Evolutionary conservation across 2,113 vertebrate species (phyloP), one percentile per base, ranked within the genome.

Genomic region (Zingel zingel): DNA sequence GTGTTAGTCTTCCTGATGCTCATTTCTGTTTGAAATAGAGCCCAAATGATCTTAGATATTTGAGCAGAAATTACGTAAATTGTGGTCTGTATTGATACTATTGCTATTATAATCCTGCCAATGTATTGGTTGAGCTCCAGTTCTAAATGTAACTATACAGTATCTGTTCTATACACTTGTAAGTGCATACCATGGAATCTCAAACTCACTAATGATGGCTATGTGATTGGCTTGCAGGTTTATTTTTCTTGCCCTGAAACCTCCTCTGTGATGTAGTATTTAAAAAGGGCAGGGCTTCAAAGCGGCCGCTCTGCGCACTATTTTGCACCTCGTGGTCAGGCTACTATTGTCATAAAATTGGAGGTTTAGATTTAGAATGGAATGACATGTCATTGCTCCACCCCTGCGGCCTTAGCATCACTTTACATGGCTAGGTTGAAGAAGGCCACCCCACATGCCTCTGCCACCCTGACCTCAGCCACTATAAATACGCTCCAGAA

Each of bases 341-440:
- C 77, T 54, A 19, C 82, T 86, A 79, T 90, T 91, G 79, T 92
- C 74, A 71, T 87, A 75, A 89, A 89, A 58, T 77, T 50, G 51
- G 57, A 77, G 58, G 66, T 85, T 91, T 88, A 45, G 74, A 89
- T 89, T 89, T 90, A 89, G 82, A 91, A 85, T 57, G 78, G 85
- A 82, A 92, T 69, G 87, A 84, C 9, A n/a, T 27, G 23, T 33
- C 58, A 23, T 68, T 11, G 74, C 91, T 83, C 90, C 83, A 30
- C 85, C 85, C 83, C 86, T 67, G 64, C 25, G 2, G 71, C 62
- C 71, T 0, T 27, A 15, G 83, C 86, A 87, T 89, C 86, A 48
- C 91, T 93, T 91, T 91, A 91, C 91, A 92, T 93, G 89, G 89
- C 81, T 3, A 75, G 69, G 79, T 81, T 84, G 57, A 71, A 84